Conservation (phyloP, 2,113 vertebrate genomes). For the Dipodomys spectabilis region DNA sequence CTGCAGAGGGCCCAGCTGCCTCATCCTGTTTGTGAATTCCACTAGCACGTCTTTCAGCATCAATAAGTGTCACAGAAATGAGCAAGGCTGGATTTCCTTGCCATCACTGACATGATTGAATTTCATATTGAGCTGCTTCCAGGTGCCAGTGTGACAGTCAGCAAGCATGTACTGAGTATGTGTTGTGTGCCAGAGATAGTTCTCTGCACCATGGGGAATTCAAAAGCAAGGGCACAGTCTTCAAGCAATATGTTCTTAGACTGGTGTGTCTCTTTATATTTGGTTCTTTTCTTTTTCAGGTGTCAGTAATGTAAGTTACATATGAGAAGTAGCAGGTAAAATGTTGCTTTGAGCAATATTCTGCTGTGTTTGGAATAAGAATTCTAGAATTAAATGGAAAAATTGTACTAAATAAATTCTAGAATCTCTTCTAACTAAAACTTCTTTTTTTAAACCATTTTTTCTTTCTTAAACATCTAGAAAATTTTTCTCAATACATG, state of each 20-base stretch:
- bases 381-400: neutral
- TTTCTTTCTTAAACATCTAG: neutral
- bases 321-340: neutral
- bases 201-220: neutral
- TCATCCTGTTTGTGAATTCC: neutral
- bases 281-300: slow-evolving; percentile 3
- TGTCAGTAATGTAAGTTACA: neutral
- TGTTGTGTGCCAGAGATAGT: neutral
- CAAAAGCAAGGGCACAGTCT: neutral
- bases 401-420: neutral
- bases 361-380: neutral
- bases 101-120: neutral
- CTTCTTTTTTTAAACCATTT: neutral
- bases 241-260: neutral
- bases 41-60: neutral
- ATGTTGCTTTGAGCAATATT: neutral
- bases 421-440: neutral
- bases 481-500: no score
- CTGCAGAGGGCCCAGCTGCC: neutral
- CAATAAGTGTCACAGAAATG: neutral
- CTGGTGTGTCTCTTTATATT: neutral
- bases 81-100: neutral
- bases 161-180: neutral
- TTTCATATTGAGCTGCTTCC: neutral
- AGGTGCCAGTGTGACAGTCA: neutral